Evolutionary conservation across 1,140 invertebrate species (phyloP), one percentile per base, ranked within the genome.

Genomic region (Bombus superbus): DNA sequence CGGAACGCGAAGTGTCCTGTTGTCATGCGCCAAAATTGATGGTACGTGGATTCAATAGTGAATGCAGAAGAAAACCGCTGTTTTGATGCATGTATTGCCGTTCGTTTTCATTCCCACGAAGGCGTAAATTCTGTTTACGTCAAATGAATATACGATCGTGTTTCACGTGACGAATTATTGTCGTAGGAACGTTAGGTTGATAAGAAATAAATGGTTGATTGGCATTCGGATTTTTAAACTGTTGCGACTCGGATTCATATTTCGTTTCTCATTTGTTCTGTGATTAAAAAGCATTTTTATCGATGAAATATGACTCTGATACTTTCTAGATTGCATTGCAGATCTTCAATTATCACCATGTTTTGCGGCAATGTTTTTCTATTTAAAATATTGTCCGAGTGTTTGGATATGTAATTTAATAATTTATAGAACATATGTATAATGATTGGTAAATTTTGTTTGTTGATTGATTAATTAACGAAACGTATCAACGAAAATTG

Each of bases 61-160:
- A 69, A 69, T 69, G 32, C 38, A 35, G 66, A 22, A 38, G 32
- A 25, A 69, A 38, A 71, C 25, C 38, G 38, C 35, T 71, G 68
- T 40, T 13, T 13, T 35, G 18, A 25, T 38, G 35, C 22, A 38
- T 68, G 18, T 68, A 68, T 68, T 35, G 66, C 10, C 66, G 66
- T 68, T 68, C 35, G 35, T 68, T 68, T 68, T 68, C 66, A 68
- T 68, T 68, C 35, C 66, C 35, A 35, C 25, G 66, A 68, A 38
- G 35, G 35, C 66, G 66, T 68, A 68, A 68, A 68, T 68, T 68
- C 66, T 68, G 66, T 68, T 68, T 68, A 68, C 66, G 66, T 68
- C 66, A 38, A 68, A 68, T 25, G 66, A 68, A 68, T 68, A 68
- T 68, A 68, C 66, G 66, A 68, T 68, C 66, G 40, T 68, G 66